Base-by-base conservation (phyloP, 2,888 invertebrate genomes). In the Sarcophaga variegata region DNA sequence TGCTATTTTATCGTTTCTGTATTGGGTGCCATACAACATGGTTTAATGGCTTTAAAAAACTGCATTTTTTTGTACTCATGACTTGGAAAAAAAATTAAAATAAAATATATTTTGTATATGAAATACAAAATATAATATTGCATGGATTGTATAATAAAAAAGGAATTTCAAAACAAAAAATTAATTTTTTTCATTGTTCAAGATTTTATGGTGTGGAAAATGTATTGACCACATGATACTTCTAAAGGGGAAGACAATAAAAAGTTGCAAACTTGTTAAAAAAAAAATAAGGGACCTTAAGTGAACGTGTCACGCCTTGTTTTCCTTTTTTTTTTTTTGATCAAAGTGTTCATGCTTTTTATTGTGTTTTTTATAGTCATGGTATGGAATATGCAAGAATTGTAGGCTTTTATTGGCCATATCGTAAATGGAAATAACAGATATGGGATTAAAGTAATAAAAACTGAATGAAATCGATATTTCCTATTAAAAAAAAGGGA, bases 131-230 rank as follows among this genome's bases (percentile, higher is more conserved):
- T 74, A 67, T 25, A 81, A 67, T 74, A 47, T 37, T 20, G 45
- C 59, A 63, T 76, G 11, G 27, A 54, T n/a, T 2, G 22, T 12
- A 49, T 22, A 69, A 78, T 14, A 69, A 62, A 70, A 27, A 20
- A 54, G 54, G 17, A 70, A 63, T 20, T 37, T 67, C 22, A 45
- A 22, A 66, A 25, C 3, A 60, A 37, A 49, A 20, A 67, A 20
- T 37, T 47, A 6, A n/a, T 22, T 60, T 60, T 69, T 12, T 76
- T 75, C 66, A 27, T 83, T 72, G 4, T 66, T 74, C 66, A 66
- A 47, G 12, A 78, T 6, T 79, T 79, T 20, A 75, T 63, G 67
- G 60, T 69, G 63, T 67, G 71, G 59, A 72, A 77, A 77, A 59
- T 63, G 12, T 25, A 63, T 69, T 79, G 74, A 47, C 63, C 49